phyloP scores from a whole-genome alignment of 2,113 vertebrate genomes.

The Petrocephalus zakoni region DNA sequence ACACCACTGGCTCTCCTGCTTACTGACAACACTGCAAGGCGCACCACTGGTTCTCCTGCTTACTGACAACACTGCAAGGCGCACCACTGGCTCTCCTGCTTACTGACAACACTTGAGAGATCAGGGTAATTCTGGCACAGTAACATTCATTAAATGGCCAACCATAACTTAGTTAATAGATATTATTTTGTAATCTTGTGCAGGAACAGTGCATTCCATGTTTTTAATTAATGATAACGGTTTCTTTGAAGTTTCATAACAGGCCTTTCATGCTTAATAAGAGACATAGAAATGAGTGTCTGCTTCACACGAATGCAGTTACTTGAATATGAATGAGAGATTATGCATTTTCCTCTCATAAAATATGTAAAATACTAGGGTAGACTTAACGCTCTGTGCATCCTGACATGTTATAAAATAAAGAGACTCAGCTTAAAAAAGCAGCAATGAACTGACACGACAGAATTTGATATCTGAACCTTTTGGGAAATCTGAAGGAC shows the following conservation, averaged over 20 bases:
- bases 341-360: neutral
- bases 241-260: neutral
- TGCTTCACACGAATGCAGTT: neutral
- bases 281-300: neutral
- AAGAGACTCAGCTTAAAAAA: neutral
- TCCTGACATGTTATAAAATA: neutral
- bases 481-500: neutral
- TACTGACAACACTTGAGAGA: neutral
- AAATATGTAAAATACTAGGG: slow-evolving; percentile 10
- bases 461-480: neutral
- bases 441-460: neutral
- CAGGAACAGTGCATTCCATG: neutral
- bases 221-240: neutral
- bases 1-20: no score
- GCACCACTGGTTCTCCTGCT: neutral
- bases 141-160: neutral
- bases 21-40: neutral
- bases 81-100: neutral
- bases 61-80: no score
- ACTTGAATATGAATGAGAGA: neutral
- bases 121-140: neutral
- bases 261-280: neutral
- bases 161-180: neutral
- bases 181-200: neutral
- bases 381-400: neutral